phyloP scores from a whole-genome alignment of 1,140 invertebrate species.

The Cepaea nemoralis region DNA sequence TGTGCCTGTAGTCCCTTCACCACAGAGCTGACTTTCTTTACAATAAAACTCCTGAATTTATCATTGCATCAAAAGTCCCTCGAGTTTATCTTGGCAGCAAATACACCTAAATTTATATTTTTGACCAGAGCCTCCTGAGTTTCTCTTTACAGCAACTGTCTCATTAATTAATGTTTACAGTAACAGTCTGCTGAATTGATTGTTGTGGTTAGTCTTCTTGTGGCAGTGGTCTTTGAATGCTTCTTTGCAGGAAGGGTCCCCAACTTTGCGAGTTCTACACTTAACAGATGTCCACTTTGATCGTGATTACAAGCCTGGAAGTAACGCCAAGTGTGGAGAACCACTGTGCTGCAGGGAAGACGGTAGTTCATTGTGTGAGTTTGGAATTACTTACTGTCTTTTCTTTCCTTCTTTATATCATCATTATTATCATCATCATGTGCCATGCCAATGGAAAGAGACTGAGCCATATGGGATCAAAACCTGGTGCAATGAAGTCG shows the following conservation, averaged over 20 bases:
- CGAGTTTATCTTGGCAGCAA: no score
- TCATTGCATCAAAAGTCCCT: no score
- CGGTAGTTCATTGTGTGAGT: conserved; percentile 66
- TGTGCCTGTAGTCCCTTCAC: no score
- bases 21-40: no score
- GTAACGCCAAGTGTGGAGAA: conserved; percentile 80
- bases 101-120: no score
- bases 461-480: no score
- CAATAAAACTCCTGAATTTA: no score
- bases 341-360: conserved; percentile 84
- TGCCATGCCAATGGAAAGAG: no score
- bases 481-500: no score
- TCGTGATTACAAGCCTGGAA: conserved; percentile 78
- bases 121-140: background rate
- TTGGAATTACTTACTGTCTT: no score
- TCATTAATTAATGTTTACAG: background rate
- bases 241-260: conserved; percentile 58
- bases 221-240: background rate
- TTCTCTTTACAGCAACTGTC: background rate
- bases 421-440: background rate
- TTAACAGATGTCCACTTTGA: conserved; percentile 88
- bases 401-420: background rate
- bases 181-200: background rate
- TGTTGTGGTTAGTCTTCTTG: background rate
- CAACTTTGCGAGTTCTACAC: conserved; percentile 77